A percentile compares a stretch with the other conserved stretches of the same genome.
These are phyloP conservation scores for Fukomys damarensis DNA, from an alignment of 2,113 vertebrate species.

Conservation along the genomic window DNA sequence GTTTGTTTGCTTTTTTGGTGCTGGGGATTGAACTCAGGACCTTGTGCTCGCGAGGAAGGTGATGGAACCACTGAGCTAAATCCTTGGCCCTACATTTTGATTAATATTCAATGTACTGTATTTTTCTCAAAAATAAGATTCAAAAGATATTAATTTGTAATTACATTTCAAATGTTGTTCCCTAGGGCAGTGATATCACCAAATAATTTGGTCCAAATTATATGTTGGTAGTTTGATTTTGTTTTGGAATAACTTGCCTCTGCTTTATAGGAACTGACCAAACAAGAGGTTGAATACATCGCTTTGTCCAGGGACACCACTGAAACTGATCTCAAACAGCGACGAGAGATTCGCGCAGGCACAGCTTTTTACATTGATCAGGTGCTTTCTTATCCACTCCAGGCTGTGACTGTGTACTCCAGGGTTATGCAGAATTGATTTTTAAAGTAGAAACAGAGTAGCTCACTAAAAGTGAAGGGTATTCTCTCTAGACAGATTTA, in stretches of 20 bases:
- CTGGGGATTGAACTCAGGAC: too few relatives aligned
- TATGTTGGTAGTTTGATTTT: slow-evolving; percentile 30
- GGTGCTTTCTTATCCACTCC: slow-evolving; percentile 84
- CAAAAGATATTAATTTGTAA: background rate
- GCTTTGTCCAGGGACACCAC: slow-evolving; percentile 97
- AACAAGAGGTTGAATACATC: slow-evolving; percentile 95
- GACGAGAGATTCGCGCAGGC: slow-evolving; percentile 95
- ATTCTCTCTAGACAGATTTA: slow-evolving; percentile 48
- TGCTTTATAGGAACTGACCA: slow-evolving; percentile 93
- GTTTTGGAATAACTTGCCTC: slow-evolving; percentile 65
- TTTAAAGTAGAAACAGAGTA: slow-evolving; percentile 50
- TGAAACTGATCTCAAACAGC: slow-evolving; percentile 97
- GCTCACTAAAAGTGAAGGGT: slow-evolving; percentile 11
- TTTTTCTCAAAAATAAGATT: slow-evolving; percentile 35
- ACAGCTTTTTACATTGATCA: slow-evolving; percentile 98
- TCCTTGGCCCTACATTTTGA: background rate
- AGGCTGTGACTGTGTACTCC: background rate
- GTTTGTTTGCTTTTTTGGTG: too few relatives aligned
- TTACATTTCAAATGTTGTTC: slow-evolving; percentile 8
- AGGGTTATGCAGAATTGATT: background rate
- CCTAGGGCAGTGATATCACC: background rate
- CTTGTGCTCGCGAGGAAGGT: too few relatives aligned
- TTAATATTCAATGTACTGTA: background rate
- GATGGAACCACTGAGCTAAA: too few relatives aligned
- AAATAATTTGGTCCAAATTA: slow-evolving; percentile 37